phyloP scores from a whole-genome alignment of 2,888 invertebrate species.

The Diarsia brunnea region DNA sequence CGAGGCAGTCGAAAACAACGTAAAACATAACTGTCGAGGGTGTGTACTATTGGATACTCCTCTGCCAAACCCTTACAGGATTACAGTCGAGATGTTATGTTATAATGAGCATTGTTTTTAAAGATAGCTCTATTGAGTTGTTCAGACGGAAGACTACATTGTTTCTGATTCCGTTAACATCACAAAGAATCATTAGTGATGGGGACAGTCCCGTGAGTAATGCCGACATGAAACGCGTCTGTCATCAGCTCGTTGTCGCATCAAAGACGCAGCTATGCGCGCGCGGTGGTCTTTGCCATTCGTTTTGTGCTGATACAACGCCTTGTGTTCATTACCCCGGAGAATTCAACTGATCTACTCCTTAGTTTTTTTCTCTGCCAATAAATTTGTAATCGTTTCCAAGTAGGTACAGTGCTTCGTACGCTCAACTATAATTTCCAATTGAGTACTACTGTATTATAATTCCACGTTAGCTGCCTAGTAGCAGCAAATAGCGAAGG shows the following conservation, averaged over 20 bases:
- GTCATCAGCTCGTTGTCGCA: conserved; percentile 63
- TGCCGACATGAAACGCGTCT: conserved; percentile 64
- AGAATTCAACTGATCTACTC: conserved; percentile 48
- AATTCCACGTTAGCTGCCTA: conserved; percentile 69
- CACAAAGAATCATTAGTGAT: conserved; percentile 57
- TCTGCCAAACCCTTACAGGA: no score
- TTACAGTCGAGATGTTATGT: no score
- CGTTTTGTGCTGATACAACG: conserved; percentile 57
- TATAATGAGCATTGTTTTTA: background rate
- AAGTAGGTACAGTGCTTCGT: conserved; percentile 19
- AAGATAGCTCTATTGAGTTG: background rate
- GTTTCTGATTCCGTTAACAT: conserved; percentile 56
- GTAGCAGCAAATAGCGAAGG: conserved; percentile 74
- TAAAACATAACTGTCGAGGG: no score
- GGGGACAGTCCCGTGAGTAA: conserved; percentile 52
- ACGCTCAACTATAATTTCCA: conserved; percentile 26
- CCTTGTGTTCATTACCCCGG: conserved; percentile 57
- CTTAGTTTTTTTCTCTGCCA: conserved; percentile 42
- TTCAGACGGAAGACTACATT: conserved; percentile 16
- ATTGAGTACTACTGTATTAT: conserved; percentile 59
- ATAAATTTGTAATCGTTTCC: conserved; percentile 51
- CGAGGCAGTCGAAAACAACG: no score
- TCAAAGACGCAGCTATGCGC: conserved; percentile 64
- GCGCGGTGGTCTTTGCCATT: conserved; percentile 66
- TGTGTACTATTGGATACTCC: no score